A percentile compares a stretch with the other conserved stretches of the same genome.
Conservation (phyloP, 92 coral and sea anemone genomes). For the Siderastrea radians region DNA sequence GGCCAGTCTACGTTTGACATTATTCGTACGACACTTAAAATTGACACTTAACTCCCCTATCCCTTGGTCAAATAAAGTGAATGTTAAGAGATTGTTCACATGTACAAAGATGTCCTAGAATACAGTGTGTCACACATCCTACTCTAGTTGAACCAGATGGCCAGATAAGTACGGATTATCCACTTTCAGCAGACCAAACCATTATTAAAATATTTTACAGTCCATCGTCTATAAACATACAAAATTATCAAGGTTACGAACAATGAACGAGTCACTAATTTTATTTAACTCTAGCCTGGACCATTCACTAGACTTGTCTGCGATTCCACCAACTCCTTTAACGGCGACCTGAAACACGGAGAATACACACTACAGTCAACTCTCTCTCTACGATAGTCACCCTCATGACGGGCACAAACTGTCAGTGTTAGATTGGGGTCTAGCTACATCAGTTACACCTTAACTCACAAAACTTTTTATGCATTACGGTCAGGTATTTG, state of each 20-base stretch:
- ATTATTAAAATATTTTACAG: constrained; percentile 48
- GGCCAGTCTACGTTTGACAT: not conserved
- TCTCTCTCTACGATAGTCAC: too few species aligned
- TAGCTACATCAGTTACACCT: too few species aligned
- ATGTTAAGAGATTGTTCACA: constrained; percentile 11
- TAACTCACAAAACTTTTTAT: too few species aligned
- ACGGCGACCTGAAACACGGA: constrained; percentile 49
- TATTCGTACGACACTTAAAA: constrained; percentile 15
- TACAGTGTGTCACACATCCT: constrained; percentile 3
- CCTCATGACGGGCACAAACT: too few species aligned
- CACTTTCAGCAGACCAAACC: constrained; percentile 28
- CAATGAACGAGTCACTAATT: constrained; percentile 5
- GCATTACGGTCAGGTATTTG: too few species aligned
- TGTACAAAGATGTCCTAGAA: constrained; percentile 38
- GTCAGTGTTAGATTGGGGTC: too few species aligned
- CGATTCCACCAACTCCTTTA: constrained; percentile 56
- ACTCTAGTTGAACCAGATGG: not conserved
- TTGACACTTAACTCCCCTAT: not conserved
- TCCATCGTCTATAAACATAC: constrained; percentile 51
- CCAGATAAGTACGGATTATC: not conserved
- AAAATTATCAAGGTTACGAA: constrained; percentile 29
- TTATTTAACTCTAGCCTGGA: constrained; percentile 59
- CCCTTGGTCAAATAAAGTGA: not conserved
- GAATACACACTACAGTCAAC: not conserved
- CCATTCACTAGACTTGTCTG: constrained; percentile 80